Evolutionary conservation across 2,888 invertebrate genomes (phyloP).

Genomic region (Drosophila putrida): DNA sequence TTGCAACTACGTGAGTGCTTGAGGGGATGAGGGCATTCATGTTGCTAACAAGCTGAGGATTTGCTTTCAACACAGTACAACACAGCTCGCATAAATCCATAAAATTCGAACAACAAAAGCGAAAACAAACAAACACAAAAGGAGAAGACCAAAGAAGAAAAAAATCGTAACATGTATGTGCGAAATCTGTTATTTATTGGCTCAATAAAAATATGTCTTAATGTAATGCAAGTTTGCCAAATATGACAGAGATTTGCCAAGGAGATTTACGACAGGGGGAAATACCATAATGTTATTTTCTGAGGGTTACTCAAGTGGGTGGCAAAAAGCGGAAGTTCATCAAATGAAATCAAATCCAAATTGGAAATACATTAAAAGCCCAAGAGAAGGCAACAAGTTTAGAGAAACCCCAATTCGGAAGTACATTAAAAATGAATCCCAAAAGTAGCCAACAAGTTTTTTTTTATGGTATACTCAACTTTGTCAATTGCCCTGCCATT

Average conservation of each 20-base stretch:
- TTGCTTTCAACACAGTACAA: constrained; percentile 20
- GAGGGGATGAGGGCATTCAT: constrained; percentile 26
- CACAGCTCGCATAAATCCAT: constrained; percentile 60
- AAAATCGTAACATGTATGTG: constrained; percentile 24
- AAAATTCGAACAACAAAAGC: constrained; percentile 50
- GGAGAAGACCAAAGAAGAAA: no score
- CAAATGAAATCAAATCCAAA: constrained; percentile 26
- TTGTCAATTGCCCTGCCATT: constrained; percentile 37
- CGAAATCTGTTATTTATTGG: constrained; percentile 77
- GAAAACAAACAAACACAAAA: constrained; percentile 40
- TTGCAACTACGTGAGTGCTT: constrained; percentile 64
- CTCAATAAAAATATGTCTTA: constrained; percentile 74
- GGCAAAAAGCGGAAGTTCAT: constrained; percentile 22
- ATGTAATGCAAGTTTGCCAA: constrained; percentile 65
- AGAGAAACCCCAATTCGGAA: constrained; percentile 13
- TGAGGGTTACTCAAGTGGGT: not conserved
- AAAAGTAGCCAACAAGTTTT: constrained; percentile 53
- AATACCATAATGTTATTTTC: constrained; percentile 9
- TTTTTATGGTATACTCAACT: not conserved
- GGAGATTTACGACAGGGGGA: constrained; percentile 46
- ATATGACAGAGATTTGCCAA: constrained; percentile 48
- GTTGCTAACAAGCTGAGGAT: constrained; percentile 51
- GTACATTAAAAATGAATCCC: constrained; percentile 24
- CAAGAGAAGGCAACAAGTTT: constrained; percentile 46
- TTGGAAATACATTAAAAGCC: constrained; percentile 33